A percentile compares a stretch with the other conserved stretches of the same genome.
Evolutionary conservation across 2,888 invertebrate species (phyloP).

Genomic region (Lithophane ornitopus): DNA sequence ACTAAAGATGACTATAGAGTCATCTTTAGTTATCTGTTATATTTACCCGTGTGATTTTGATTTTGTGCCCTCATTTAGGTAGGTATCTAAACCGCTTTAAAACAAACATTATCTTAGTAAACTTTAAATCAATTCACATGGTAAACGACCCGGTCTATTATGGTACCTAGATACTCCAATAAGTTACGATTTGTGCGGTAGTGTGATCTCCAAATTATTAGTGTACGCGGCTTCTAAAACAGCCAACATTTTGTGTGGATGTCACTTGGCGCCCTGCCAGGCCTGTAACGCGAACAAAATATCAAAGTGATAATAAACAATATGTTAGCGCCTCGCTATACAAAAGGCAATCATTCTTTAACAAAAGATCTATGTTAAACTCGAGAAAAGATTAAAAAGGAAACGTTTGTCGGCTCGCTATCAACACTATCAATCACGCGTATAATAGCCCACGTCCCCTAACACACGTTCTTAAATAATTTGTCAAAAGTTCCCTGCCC

Average conservation of each 20-base stretch:
- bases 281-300: constrained; percentile 58
- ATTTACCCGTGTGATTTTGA: background rate
- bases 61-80: background rate
- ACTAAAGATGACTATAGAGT: too few species aligned
- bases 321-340: constrained; percentile 55
- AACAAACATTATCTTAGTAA: background rate
- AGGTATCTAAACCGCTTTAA: background rate
- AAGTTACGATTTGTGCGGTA: constrained; percentile 32
- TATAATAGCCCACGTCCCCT: constrained; percentile 86
- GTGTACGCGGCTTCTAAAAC: constrained; percentile 51
- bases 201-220: constrained; percentile 49
- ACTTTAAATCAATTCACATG: background rate
- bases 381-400: constrained; percentile 80
- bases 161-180: constrained; percentile 12
- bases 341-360: constrained; percentile 67
- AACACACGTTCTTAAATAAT: constrained; percentile 90
- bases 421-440: constrained; percentile 87
- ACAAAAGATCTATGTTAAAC: constrained; percentile 71
- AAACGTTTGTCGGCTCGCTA: constrained; percentile 81
- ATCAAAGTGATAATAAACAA: constrained; percentile 59
- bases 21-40: background rate
- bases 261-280: constrained; percentile 60
- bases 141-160: background rate
- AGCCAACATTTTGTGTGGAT: constrained; percentile 53
- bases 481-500: constrained; percentile 87